Base-by-base conservation (phyloP, 2,888 invertebrate species). In the Meiosimyza platycephala region DNA sequence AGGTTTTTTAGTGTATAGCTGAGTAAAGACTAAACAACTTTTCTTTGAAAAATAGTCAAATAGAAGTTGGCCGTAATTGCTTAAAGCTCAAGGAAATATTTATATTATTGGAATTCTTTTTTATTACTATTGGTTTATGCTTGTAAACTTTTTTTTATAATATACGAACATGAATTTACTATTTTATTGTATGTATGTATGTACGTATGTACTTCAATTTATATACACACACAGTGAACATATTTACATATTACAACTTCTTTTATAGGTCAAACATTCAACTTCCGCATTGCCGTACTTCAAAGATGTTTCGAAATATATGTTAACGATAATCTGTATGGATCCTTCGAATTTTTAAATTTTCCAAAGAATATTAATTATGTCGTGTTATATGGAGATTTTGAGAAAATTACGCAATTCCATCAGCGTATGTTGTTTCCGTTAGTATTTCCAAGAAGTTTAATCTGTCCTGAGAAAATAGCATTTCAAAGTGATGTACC, bases 271-370 rank as follows among this genome's bases (percentile, higher is more conserved):
- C 85, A 87, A 79, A 79, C 76, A 4, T 87, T 87, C 62, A 86
- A 80, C 50, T 86, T 87, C 74, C 85, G 87, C 9, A 83, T 87
- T 13, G 86, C 86, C 22, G 83, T 86, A 0, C 79, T 87, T 12
- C 87, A 87, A 67, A 85, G 85, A 73, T 84, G 84, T 74, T 87
- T 87, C 71, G 86, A 87, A 78, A 87, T 87, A 66, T 87, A 87
- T 72, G 85, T 87, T 4, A 87, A 87, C 65, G 87, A 87, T 54
- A 84, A 84, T 74, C 79, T 87, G 0, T 87, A 87, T 73, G 86
- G 86, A 0, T 83, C 86, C 40, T 87, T 86, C 70, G 87, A 87
- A 71, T 86, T 84, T 55, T 64, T 84, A 12, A 83, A 85, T 75
- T 85, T 85, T 72, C 87, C 87, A 13, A 87, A 86, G 77, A 82